Evolutionary conservation across 2,797 vertebrate species (phyloP).

Genomic region (Podargus strigoides): DNA sequence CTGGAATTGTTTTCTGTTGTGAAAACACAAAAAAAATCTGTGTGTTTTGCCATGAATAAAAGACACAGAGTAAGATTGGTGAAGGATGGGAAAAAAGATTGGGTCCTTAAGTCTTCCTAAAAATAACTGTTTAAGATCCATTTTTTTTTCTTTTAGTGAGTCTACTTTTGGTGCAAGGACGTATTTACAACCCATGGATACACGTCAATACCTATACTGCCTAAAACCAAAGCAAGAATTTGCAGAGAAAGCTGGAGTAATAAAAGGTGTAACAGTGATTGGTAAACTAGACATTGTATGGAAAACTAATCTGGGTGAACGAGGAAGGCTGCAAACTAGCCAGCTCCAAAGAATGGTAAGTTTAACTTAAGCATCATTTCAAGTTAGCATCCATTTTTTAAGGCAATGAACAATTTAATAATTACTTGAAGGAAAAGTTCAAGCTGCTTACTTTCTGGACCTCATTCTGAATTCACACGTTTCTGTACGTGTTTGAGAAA

Average conservation of each 20-base stretch:
- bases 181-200: slow-evolving; percentile 98
- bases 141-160: slow-evolving; percentile 66
- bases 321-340: slow-evolving; percentile 94
- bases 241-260: slow-evolving; percentile 96
- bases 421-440: background rate
- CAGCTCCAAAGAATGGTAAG: slow-evolving; percentile 97
- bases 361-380: background rate
- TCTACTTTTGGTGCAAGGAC: slow-evolving; percentile 96
- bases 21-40: background rate
- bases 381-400: background rate
- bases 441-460: background rate
- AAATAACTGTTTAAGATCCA: background rate
- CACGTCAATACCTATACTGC: slow-evolving; percentile 95
- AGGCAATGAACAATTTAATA: background rate
- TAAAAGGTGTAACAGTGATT: slow-evolving; percentile 97
- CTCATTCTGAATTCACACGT: background rate
- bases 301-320: slow-evolving; percentile 97
- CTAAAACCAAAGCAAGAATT: slow-evolving; percentile 96
- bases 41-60: background rate
- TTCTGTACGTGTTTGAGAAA: background rate
- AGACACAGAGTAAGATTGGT: background rate
- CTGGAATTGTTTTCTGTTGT: background rate
- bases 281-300: slow-evolving; percentile 98
- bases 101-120: background rate
- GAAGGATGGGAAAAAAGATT: background rate